Percentiles rank a stretch among this genome's conserved stretches.
phyloP scores from a whole-genome alignment of 2,888 invertebrate genomes.

The Palloptera scutellata region DNA sequence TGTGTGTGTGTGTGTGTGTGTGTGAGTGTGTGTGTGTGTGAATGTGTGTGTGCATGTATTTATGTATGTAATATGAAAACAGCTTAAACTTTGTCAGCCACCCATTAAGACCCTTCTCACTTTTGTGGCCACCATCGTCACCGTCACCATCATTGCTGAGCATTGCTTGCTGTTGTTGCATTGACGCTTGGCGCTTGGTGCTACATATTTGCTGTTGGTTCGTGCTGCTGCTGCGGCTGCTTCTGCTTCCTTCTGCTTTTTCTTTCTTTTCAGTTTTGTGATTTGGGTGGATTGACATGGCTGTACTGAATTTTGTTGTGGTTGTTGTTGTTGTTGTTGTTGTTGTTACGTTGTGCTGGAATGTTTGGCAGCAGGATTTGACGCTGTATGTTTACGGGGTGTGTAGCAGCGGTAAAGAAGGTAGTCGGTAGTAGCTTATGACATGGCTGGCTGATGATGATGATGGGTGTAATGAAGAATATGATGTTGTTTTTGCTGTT shows the following conservation, averaged over 20 bases:
- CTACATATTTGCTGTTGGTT: too few relatives aligned
- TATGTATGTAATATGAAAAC: background rate
- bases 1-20: too few relatives aligned
- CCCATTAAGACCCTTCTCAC: constrained; percentile 54
- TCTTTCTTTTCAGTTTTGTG: background rate
- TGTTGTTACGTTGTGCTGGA: constrained; percentile 1
- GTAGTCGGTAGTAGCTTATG: too few relatives aligned
- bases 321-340: constrained; percentile 10
- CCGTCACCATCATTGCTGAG: constrained; percentile 13
- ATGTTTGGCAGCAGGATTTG: constrained; percentile 2
- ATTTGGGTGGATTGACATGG: background rate
- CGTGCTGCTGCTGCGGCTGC: too few relatives aligned
- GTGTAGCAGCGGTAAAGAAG: too few relatives aligned
- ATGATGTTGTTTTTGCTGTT: background rate
- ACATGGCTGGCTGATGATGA: constrained; percentile 4
- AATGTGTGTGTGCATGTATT: background rate
- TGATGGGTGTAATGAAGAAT: constrained; percentile 20
- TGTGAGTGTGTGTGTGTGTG: too few relatives aligned
- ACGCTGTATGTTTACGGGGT: background rate
- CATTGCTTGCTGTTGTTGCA: background rate
- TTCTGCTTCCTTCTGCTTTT: background rate
- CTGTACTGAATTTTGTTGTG: constrained; percentile 1
- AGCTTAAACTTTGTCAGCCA: constrained; percentile 58
- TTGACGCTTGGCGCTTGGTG: constrained; percentile 4
- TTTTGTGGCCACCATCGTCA: constrained; percentile 38